Evolutionary conservation across 2,888 invertebrate genomes (phyloP), one percentile per base, ranked within the genome.

Genomic region (Erynnis tages): DNA sequence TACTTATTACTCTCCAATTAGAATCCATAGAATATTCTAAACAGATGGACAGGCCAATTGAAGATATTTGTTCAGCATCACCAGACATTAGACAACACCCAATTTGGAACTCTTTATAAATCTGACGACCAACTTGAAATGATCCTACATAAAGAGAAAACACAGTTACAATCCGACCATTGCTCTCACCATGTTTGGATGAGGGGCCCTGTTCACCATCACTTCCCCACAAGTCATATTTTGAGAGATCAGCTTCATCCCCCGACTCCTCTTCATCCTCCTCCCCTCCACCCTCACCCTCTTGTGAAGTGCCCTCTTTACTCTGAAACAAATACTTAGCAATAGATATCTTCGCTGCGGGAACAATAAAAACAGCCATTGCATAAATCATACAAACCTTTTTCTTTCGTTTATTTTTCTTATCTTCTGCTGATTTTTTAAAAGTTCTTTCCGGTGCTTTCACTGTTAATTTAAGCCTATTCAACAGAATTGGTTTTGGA

Each of bases 171-270:
- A 34, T 14, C 23, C 23, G 25, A 10, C 17, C 8, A 16, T 53
- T 60, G 57, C 60, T 61, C 60, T 61, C 56, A 79, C 82, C 83
- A 57, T 69, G 54, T 70, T 83, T 83, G 1, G 79, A 74, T 16
- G 81, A 65, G 55, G 73, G 73, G 41, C 74, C 77, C 58, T 89
- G 79, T 53, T 91, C 92, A 37, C 91, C 92, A 55, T 93, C 93
- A 59, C 91, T 91, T 54, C 93, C 94, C 93, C 94, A 94, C 34
- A 95, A 83, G 71, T 95, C 94, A 75, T 95, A 96, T 73, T 95
- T 95, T 16, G 94, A 93, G 40, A 95, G 86, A 76, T 95, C 95
- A 7, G 91, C 94, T 46, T 90, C 89, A 49, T 92, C 92, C 0
- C 92, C 92, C 0, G 91, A 91, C 49, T 91, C 91, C 43, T 91